phyloP scores from a whole-genome alignment of 2,113 vertebrate genomes.

The Nettapus auritus region DNA sequence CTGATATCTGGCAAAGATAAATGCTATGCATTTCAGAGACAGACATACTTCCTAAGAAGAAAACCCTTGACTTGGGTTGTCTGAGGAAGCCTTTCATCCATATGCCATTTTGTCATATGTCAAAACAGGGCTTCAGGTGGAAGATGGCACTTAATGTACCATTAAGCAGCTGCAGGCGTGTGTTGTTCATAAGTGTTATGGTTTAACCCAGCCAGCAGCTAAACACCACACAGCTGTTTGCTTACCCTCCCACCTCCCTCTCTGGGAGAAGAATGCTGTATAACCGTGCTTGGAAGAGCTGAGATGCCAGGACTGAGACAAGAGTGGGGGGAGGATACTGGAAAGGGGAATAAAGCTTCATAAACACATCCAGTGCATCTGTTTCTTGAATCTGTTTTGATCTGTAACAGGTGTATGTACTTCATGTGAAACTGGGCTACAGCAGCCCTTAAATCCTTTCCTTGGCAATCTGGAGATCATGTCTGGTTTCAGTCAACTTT shows the following conservation, averaged over 20 bases:
- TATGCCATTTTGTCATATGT: not conserved
- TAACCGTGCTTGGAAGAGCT: not conserved
- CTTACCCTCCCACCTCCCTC: no score
- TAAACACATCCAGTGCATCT: not conserved
- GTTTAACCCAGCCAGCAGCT: no score
- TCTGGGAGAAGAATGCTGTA: not conserved
- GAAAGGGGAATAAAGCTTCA: not conserved
- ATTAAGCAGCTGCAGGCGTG: not conserved
- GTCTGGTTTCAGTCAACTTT: not conserved
- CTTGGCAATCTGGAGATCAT: not conserved
- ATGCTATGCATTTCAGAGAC: not conserved
- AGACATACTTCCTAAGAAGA: not conserved
- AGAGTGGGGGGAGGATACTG: not conserved
- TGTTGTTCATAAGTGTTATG: not conserved
- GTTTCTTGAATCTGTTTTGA: not conserved
- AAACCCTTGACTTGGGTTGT: not conserved
- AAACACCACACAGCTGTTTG: no score
- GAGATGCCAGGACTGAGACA: not conserved
- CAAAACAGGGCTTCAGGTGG: accelerated
- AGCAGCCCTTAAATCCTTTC: not conserved
- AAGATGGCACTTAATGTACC: not conserved
- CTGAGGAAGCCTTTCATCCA: not conserved
- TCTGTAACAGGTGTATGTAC: not conserved
- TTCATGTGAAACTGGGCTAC: not conserved
- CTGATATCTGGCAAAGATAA: not conserved